Base-by-base conservation (phyloP, 1,140 invertebrate species). In the Danaus melanippus region DNA sequence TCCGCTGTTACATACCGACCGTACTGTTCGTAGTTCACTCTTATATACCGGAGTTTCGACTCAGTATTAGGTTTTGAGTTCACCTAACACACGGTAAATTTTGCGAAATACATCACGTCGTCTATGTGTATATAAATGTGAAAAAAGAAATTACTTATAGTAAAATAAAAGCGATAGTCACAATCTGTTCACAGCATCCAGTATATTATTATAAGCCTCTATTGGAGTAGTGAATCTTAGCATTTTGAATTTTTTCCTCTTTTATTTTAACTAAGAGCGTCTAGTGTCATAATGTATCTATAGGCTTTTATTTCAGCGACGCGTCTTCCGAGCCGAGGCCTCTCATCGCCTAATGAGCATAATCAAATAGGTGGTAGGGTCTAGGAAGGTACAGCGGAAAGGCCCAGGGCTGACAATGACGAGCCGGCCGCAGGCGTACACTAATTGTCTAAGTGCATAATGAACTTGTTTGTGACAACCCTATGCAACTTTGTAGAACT, bases 361-460 rank as follows among this genome's bases (percentile, higher is more conserved):
- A 78, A 78, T 69, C 66, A 68, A 71, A 70, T 62, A 64, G 69
- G 60, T 66, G 63, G 64, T 62, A 65, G 64, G 64, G 64, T 62
- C 56, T 58, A 64, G 64, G 62, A 67, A 75, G 76, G 76, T 71
- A 78, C 65, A 68, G 67, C 76, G 79, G 81, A 82, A 82, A 60
- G 69, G 74, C 79, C 68, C 67, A 74, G 74, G 74, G 81, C 75
- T 71, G 69, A 76, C 74, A 80, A 71, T 75, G 74, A 67, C 67
- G 43, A 62, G 62, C 60, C 58, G 67, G 66, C 79, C 76, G 65
- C 74, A 53, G 71, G 77, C 76, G 74, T 82, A 82, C 81, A 82
- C 72, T 84, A 82, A 84, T 84, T 84, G 81, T 84, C 77, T 82
- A 82, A 84, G 81, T 84, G 79, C 73, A 82, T 84, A 84, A 84